Percentiles rank a stretch among this genome's conserved stretches.
Evolutionary conservation across 2,797 vertebrate species (phyloP).

Genomic region (Petrocephalus sullivani): DNA sequence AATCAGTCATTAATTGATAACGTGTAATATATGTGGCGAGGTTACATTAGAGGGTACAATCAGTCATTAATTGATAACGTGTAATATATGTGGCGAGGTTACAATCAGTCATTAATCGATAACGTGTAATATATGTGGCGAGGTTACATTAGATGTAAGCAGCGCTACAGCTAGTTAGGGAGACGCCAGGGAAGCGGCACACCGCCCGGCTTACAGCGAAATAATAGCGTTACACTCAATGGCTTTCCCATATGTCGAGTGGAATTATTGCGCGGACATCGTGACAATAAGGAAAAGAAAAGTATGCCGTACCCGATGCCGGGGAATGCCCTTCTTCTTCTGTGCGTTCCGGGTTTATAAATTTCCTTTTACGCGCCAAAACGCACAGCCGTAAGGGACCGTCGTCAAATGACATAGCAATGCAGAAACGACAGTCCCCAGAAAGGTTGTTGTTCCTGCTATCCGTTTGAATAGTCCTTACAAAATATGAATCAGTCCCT

Average conservation of each 20-base stretch:
- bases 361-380: constrained; percentile 49
- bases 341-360: background rate
- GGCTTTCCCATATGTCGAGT: background rate
- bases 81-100: background rate
- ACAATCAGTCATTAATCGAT: too few relatives aligned
- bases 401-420: background rate
- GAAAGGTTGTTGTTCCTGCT: background rate
- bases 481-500: background rate
- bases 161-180: background rate
- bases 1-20: too few relatives aligned
- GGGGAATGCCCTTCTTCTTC: background rate
- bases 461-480: background rate
- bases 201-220: background rate
- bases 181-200: too few relatives aligned
- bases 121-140: too few relatives aligned
- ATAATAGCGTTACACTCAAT: background rate
- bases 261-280: background rate
- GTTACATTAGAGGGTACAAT: too few relatives aligned
- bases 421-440: background rate
- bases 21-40: too few relatives aligned
- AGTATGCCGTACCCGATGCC: background rate
- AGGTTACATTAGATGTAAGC: too few relatives aligned
- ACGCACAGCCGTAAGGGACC: constrained; percentile 27
- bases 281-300: background rate
- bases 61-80: background rate